Conservation (phyloP, 2,888 invertebrate genomes). For the Pachydiplax longipennis region DNA sequence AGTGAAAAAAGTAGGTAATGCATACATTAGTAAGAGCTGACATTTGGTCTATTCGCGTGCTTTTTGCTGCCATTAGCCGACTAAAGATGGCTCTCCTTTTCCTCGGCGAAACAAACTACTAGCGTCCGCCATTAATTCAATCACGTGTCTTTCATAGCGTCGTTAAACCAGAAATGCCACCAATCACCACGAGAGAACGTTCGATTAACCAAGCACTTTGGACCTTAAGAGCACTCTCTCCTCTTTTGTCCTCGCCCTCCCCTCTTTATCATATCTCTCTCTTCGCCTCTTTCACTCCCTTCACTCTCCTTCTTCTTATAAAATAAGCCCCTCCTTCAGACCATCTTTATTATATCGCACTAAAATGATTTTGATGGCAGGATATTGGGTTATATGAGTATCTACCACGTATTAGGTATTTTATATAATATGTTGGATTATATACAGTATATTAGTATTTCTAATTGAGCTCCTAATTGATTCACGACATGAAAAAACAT, state of each 20-base stretch:
- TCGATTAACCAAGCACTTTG: background rate
- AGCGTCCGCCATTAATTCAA: background rate
- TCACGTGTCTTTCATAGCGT: background rate
- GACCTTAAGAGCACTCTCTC: background rate
- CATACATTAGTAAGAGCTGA: no score
- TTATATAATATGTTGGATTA: no score
- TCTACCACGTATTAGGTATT: no score
- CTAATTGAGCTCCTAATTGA: no score
- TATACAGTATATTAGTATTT: no score
- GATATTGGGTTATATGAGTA: no score
- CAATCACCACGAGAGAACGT: background rate
- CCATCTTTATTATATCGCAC: background rate
- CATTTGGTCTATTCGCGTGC: no score
- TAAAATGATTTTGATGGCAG: background rate
- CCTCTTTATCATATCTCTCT: background rate
- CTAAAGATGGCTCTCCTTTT: background rate
- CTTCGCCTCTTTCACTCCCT: no score
- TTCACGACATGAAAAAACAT: no score
- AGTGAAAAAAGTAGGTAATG: no score
- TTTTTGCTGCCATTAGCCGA: background rate
- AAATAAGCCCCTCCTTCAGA: background rate
- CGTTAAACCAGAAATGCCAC: background rate
- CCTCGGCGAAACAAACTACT: background rate
- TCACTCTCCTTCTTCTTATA: background rate
- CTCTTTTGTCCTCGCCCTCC: background rate